Percentiles rank a stretch among this genome's conserved stretches.
These are phyloP conservation scores for Trissolcus brochymenae DNA, from an alignment of 2,888 invertebrate species.

Conservation along the genomic window DNA sequence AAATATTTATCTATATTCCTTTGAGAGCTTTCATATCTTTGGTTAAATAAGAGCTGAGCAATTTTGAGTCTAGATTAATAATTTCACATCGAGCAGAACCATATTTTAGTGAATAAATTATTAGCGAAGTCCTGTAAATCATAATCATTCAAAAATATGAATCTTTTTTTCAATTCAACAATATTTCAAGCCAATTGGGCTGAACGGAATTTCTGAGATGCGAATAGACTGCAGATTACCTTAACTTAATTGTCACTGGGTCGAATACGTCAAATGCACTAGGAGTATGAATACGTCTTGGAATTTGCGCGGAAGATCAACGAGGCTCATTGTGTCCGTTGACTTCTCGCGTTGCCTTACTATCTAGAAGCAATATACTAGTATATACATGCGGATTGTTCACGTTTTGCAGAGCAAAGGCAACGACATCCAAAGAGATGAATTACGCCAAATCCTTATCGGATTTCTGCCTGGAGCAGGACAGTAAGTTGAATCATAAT, in stretches of 20 bases:
- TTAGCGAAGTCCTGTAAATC: no score
- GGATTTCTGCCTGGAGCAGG: conserved; percentile 57
- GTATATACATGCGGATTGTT: conserved; percentile 45
- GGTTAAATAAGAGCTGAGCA: conserved; percentile 5
- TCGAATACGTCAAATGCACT: conserved; percentile 30
- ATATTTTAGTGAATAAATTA: no score
- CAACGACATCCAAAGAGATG: conserved; percentile 36
- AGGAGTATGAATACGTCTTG: conserved; percentile 8
- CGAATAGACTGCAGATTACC: no score
- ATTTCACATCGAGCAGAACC: background rate
- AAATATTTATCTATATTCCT: conserved; percentile 32
- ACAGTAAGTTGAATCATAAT: conserved; percentile 54
- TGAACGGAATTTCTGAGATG: background rate
- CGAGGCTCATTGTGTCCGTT: conserved; percentile 32
- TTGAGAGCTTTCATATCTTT: conserved; percentile 15
- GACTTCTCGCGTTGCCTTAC: conserved; percentile 25
- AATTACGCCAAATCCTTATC: conserved; percentile 58
- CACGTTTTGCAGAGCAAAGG: conserved; percentile 35
- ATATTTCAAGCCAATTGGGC: background rate
- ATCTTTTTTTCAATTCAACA: no score
- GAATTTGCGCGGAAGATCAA: conserved; percentile 35
- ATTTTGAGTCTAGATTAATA: conserved; percentile 7
- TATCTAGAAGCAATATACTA: conserved; percentile 41
- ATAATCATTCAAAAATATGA: no score
- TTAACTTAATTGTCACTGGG: background rate